A percentile compares a stretch with the other conserved stretches of the same genome.
These are phyloP conservation scores for Neomonachus schauinslandi DNA, from an alignment of 2,113 vertebrate species.

Conservation along the genomic window DNA sequence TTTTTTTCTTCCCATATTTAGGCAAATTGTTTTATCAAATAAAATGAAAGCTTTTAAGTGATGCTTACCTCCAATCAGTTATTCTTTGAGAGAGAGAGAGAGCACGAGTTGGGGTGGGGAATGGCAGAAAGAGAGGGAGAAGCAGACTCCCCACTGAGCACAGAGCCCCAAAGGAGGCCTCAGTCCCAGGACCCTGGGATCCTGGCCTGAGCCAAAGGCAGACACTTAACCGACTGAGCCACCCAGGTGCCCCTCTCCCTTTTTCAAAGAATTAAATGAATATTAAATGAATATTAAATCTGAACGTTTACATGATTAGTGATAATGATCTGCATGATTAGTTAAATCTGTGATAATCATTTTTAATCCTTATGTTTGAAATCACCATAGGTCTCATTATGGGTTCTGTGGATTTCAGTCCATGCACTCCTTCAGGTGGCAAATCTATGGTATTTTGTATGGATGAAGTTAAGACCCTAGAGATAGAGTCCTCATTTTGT, in stretches of 20 bases:
- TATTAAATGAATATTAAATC: neutral
- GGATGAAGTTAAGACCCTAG: neutral
- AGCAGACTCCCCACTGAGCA: neutral
- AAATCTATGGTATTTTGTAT: neutral
- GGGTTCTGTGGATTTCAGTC: neutral
- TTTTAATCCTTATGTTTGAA: neutral
- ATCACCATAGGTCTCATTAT: neutral
- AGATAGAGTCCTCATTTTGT: neutral
- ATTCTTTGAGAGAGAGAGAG: neutral
- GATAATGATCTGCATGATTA: neutral
- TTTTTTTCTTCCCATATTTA: neutral
- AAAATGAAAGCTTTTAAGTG: neutral
- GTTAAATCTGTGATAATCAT: neutral
- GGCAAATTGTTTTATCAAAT: conserved; percentile 6
- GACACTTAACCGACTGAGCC: neutral
- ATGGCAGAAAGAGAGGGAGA: neutral
- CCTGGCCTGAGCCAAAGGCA: neutral
- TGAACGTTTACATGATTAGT: neutral
- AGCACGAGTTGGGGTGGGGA: neutral
- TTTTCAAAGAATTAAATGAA: conserved; percentile 39
- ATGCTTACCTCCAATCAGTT: neutral
- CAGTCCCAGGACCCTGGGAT: neutral
- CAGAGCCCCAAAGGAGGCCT: neutral
- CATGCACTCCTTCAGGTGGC: neutral
- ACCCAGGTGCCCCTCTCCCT: neutral